Percentiles rank a stretch among this genome's conserved stretches.
Conservation (phyloP, 2,797 vertebrate genomes). For the Microcaecilia unicolor region DNA sequence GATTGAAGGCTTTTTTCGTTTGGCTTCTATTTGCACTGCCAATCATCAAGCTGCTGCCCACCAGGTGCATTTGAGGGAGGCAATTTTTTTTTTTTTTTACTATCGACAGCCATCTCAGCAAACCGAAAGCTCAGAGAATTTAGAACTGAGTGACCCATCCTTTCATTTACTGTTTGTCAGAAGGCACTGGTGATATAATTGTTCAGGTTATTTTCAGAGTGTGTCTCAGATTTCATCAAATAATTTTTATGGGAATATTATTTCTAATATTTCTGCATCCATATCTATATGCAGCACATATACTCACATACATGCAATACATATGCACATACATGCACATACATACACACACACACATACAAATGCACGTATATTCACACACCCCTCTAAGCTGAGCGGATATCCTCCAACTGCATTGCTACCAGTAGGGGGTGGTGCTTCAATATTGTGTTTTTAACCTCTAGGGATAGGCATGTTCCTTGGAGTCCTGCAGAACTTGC, state of each 20-base stretch:
- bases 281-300: too few species aligned
- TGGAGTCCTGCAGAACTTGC: too few species aligned
- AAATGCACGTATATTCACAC: neutral
- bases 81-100: slow-evolving; percentile 18
- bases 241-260: neutral
- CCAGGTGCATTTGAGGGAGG: slow-evolving; percentile 38
- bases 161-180: slow-evolving; percentile 31
- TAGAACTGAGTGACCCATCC: slow-evolving; percentile 33
- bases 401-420: too few species aligned
- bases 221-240: neutral
- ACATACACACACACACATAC: neutral
- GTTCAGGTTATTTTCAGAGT: slow-evolving; percentile 1
- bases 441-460: too few species aligned
- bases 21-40: slow-evolving; percentile 56
- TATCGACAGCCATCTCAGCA: slow-evolving; percentile 32
- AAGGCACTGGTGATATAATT: slow-evolving; percentile 8
- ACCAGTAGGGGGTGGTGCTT: too few species aligned
- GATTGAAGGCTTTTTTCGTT: slow-evolving; percentile 57
- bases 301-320: neutral
- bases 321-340: too few species aligned
- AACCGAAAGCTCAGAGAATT: slow-evolving; percentile 25
- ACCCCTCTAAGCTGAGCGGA: too few species aligned
- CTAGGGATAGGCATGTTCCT: too few species aligned
- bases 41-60: slow-evolving; percentile 44
- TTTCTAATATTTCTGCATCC: neutral